These are phyloP conservation scores for Philhelius pedissequus DNA, from an alignment of 2,888 invertebrate genomes.

Conservation along the genomic window DNA sequence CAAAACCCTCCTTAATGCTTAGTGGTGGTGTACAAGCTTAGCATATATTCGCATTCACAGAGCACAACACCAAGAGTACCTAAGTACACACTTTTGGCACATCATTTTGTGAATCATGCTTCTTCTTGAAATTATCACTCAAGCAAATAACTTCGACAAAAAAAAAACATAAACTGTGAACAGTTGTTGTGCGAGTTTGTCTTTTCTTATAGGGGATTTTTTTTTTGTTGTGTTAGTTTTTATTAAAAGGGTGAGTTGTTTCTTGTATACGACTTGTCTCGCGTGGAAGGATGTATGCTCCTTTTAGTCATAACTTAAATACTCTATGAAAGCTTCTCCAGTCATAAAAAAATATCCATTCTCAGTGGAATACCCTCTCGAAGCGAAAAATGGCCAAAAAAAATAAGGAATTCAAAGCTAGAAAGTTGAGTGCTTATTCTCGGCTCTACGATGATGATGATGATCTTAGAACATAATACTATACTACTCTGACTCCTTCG, in stretches of 20 bases:
- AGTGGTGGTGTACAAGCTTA: not conserved
- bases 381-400: not conserved
- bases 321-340: constrained; percentile 39
- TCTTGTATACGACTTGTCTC: not conserved
- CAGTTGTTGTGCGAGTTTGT: constrained; percentile 20
- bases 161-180: constrained; percentile 26
- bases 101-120: constrained; percentile 57
- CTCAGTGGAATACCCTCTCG: constrained; percentile 27
- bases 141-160: constrained; percentile 59
- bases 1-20: constrained; percentile 1
- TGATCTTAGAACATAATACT: not conserved
- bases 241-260: constrained; percentile 39
- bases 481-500: not conserved
- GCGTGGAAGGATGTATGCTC: constrained; percentile 6
- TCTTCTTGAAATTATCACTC: constrained; percentile 63
- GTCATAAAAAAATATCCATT: constrained; percentile 56
- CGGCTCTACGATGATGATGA: constrained; percentile 27
- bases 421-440: constrained; percentile 33
- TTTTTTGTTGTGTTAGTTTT: not conserved
- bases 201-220: not conserved
- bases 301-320: constrained; percentile 39
- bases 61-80: not conserved
- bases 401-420: constrained; percentile 14
- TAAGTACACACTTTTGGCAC: constrained; percentile 39
- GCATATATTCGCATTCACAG: not conserved